Evolutionary conservation across 2,888 invertebrate species (phyloP).

Genomic region (Euspilapteryx auroguttella): DNA sequence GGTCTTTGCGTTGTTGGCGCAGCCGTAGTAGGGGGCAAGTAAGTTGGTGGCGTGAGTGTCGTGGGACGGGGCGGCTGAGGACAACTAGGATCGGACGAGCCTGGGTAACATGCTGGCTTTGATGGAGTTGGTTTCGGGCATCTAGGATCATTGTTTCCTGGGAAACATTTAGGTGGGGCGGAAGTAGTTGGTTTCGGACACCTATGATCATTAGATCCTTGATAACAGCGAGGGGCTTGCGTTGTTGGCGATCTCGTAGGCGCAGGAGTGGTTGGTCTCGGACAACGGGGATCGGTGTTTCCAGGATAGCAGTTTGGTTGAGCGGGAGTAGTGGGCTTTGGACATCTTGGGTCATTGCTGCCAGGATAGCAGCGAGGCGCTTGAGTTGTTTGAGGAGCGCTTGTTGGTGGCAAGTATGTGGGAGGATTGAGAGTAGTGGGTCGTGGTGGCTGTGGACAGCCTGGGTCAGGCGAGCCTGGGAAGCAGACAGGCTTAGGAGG

Average conservation of each 20-base stretch:
- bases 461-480: conserved; percentile 16
- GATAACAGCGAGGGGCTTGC: conserved; percentile 11
- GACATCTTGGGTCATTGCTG: conserved; percentile 17
- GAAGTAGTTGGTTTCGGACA: conserved; percentile 10
- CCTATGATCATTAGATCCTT: conserved; percentile 10
- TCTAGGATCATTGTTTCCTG: conserved; percentile 12
- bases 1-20: conserved; percentile 4
- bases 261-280: conserved; percentile 8
- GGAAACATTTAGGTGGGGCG: conserved; percentile 11
- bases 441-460: conserved; percentile 13
- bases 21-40: conserved; percentile 11
- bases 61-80: conserved; percentile 11
- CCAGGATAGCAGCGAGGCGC: conserved; percentile 11
- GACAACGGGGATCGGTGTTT: conserved; percentile 10
- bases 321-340: conserved; percentile 10
- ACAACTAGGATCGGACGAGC: conserved; percentile 16
- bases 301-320: conserved; percentile 9
- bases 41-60: conserved; percentile 10
- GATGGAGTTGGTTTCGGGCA: conserved; percentile 14
- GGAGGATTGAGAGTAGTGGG: conserved; percentile 10
- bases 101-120: conserved; percentile 16
- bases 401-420: conserved; percentile 11
- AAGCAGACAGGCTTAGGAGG: too few species aligned
- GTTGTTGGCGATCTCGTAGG: conserved; percentile 13
- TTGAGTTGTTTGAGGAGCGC: conserved; percentile 7